Percentiles rank a stretch among this genome's conserved stretches.
Evolutionary conservation across 2,888 invertebrate species (phyloP).

Genomic region (Heliconius charithonia): DNA sequence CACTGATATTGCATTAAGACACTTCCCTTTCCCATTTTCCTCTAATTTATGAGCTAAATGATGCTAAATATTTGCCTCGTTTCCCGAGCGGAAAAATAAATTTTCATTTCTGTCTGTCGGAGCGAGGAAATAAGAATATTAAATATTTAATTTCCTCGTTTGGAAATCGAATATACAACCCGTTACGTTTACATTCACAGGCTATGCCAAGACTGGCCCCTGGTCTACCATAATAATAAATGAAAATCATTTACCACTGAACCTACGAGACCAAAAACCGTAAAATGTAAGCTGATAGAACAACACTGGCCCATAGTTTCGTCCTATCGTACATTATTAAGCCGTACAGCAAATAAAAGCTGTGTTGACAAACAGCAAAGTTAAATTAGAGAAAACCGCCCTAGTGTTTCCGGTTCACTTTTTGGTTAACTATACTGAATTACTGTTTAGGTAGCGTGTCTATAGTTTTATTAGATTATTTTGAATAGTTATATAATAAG

Average conservation of each 20-base stretch:
- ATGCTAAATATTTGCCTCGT: not conserved
- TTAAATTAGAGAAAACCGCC: constrained; percentile 23
- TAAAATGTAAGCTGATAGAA: not conserved
- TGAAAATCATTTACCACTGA: not conserved
- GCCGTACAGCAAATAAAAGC: constrained; percentile 19
- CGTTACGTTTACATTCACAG: not conserved
- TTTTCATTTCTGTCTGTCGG: no score
- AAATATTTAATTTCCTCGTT: not conserved
- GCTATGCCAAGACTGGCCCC: not conserved
- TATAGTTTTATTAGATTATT: constrained; percentile 5
- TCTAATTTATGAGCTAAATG: no score
- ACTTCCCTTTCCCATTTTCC: no score
- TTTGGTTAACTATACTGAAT: not conserved
- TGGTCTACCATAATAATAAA: not conserved
- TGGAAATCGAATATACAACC: not conserved
- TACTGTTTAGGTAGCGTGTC: not conserved
- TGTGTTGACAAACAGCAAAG: constrained; percentile 4
- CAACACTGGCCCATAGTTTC: not conserved
- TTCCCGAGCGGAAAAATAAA: no score
- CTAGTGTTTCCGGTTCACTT: not conserved
- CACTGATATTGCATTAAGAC: no score
- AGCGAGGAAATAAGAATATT: no score
- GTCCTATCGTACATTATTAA: constrained; percentile 21
- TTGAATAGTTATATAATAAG: not conserved
- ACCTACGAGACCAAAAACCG: not conserved